Base-by-base conservation (phyloP, 2,888 invertebrate species). In the Rhodophaea formosa region DNA sequence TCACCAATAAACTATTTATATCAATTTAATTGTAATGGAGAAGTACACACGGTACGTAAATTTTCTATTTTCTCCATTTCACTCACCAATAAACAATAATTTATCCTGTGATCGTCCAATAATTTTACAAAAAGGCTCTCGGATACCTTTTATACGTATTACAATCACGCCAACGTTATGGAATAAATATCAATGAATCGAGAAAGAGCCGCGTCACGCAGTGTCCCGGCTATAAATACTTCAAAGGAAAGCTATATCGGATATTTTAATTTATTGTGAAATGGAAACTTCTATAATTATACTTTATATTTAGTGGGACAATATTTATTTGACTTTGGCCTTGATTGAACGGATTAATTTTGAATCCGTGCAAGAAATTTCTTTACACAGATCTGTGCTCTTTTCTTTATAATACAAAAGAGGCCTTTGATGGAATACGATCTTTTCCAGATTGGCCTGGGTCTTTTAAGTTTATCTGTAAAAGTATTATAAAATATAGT, bases 181-280 rank as follows among this genome's bases (percentile, higher is more conserved):
- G 46, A 49, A 49, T 30, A 49, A 30, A 49, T 49, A 49, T 49
- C 49, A 49, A 32, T 32, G 49, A 30, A 32, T 49, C 49, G 15
- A 1, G n/a, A 14, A 49, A 49, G 49, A 32, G 14, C 30, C 8
- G 15, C 49, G 49, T 49, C 49, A 32, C 30, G 15, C 14, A 2
- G 32, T 14, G 30, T 29, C 49, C 15, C 32, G 8, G 3, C 49
- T 49, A 49, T 49, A 49, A 49, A 49, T 49, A 49, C 49, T 32
- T 49, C 32, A 49, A 49, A 49, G 49, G 30, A 15, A 16, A 7
- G 49, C 15, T 49, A 49, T 32, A 49, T 32, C 32, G 49, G 49
- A 10, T 49, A 8, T 49, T 16, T 49, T 49, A 14, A 47, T 49
- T 49, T 32, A 49, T 32, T 49, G 30, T 32, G 14, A 47, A 49